Percentiles rank a stretch among this genome's conserved stretches.
These are phyloP conservation scores for Sula dactylatra DNA, from an alignment of 2,113 vertebrate genomes.

Conservation along the genomic window DNA sequence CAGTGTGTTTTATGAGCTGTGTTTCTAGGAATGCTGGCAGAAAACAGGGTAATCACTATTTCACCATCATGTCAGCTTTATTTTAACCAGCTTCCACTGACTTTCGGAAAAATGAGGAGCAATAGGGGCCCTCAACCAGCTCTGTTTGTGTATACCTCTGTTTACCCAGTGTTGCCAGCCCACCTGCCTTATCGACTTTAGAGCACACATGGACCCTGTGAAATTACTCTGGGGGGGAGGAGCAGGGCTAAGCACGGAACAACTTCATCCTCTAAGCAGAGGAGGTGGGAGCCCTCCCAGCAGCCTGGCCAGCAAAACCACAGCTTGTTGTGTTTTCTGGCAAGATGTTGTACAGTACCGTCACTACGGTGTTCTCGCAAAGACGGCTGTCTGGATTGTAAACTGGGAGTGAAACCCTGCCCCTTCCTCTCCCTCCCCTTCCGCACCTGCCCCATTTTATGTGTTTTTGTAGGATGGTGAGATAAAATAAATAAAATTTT, in stretches of 20 bases:
- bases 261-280: not conserved
- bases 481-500: not conserved
- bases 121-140: not conserved
- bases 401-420: not conserved
- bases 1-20: conserved; percentile 21
- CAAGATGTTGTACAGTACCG: not conserved
- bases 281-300: not conserved
- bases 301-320: not conserved
- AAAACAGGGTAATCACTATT: not conserved
- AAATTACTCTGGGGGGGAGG: not conserved
- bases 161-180: not conserved
- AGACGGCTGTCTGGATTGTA: not conserved
- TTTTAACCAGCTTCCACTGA: conserved; percentile 5
- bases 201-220: not conserved
- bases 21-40: conserved; percentile 40
- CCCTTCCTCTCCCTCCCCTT: not conserved
- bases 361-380: rapidly evolving
- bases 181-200: not conserved
- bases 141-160: not conserved
- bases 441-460: not conserved
- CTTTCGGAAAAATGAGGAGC: not conserved
- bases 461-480: not conserved
- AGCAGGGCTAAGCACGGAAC: not conserved
- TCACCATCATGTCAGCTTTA: conserved; percentile 32
- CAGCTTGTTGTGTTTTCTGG: not conserved